Evolutionary conservation across 2,113 vertebrate species (phyloP).

Genomic region (Muscicapa adusta): DNA sequence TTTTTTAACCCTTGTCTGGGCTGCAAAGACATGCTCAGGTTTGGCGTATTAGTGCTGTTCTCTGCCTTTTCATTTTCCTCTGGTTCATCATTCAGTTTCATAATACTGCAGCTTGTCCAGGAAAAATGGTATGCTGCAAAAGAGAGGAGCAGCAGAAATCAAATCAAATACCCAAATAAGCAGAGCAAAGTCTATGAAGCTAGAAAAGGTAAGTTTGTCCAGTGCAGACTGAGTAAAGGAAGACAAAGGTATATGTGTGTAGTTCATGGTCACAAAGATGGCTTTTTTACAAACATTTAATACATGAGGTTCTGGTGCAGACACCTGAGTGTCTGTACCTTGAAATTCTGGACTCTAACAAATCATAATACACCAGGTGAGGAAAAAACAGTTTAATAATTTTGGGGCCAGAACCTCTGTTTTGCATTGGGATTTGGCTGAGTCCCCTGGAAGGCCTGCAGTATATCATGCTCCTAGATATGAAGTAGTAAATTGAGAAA

Average conservation of each 20-base stretch:
- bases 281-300: neutral
- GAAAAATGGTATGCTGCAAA: neutral
- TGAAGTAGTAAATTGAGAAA: neutral
- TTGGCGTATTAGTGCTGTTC: neutral
- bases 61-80: neutral
- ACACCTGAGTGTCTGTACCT: neutral
- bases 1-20: neutral
- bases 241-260: neutral
- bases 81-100: neutral
- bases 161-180: neutral
- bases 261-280: neutral
- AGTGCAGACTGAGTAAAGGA: neutral
- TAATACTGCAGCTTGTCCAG: neutral
- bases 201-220: neutral
- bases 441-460: neutral
- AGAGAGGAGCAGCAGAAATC: neutral
- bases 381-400: neutral
- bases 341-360: neutral
- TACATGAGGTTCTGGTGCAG: neutral
- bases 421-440: neutral
- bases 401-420: neutral
- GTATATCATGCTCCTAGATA: neutral
- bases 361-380: neutral
- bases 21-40: neutral
- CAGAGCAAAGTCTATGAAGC: neutral